Conservation (phyloP, 1,140 invertebrate species). For the Drosophila sucinea region DNA sequence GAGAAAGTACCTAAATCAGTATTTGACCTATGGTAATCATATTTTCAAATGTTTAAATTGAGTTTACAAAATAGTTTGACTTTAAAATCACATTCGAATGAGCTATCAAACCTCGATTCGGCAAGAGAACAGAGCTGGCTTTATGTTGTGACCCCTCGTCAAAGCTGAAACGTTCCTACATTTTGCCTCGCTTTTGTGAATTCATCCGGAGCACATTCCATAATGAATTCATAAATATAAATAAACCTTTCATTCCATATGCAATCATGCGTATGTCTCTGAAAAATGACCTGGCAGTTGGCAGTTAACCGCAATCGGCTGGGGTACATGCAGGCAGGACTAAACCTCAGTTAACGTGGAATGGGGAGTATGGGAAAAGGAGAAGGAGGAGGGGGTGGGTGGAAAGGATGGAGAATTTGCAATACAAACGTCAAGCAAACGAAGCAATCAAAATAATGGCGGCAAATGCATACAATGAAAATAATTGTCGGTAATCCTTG, state of each 20-base stretch:
- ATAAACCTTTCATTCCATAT: slow-evolving; percentile 67
- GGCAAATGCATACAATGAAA: slow-evolving; percentile 76
- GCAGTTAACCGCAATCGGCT: slow-evolving; percentile 10
- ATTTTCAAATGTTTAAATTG: no score
- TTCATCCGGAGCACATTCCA: slow-evolving; percentile 32
- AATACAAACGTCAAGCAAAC: slow-evolving; percentile 55
- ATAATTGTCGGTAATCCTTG: slow-evolving; percentile 79
- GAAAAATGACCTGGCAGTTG: slow-evolving; percentile 28
- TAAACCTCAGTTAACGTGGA: neutral
- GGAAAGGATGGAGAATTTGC: neutral
- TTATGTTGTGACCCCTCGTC: neutral
- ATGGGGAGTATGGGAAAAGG: neutral
- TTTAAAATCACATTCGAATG: neutral
- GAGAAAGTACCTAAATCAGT: no score
- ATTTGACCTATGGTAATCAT: no score
- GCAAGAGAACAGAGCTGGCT: neutral
- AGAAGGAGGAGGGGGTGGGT: slow-evolving; percentile 5
- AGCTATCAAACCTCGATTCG: neutral
- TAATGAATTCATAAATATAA: slow-evolving; percentile 79
- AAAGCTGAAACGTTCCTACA: neutral
- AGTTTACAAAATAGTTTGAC: neutral
- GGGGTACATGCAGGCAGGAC: neutral
- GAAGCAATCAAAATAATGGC: slow-evolving; percentile 77
- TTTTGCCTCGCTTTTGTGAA: neutral
- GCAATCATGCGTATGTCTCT: slow-evolving; percentile 68